phyloP scores from a whole-genome alignment of 2,797 vertebrate genomes.

The Crypturellus tataupa region DNA sequence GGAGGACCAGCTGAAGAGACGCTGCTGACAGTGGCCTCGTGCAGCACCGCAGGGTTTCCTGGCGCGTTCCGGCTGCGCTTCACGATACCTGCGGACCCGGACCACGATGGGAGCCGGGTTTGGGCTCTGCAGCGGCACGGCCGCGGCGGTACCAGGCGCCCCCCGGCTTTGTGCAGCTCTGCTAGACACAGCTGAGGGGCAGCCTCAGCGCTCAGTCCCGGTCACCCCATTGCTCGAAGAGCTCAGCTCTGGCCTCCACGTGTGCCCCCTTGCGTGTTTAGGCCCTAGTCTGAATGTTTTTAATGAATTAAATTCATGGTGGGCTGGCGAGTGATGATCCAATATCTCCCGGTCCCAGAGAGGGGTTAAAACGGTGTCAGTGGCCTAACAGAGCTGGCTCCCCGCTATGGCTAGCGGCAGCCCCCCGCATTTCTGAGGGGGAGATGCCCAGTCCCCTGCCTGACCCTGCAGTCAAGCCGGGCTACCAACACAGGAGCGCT shows the following conservation, averaged over 20 bases:
- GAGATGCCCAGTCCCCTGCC: neutral
- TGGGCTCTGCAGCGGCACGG: neutral
- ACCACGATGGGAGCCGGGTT: neutral
- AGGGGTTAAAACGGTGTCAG: neutral
- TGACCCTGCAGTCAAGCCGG: rapidly evolving
- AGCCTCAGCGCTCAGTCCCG: neutral
- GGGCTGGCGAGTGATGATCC: neutral
- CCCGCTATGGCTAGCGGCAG: rapidly evolving
- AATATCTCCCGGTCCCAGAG: neutral
- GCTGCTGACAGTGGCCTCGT: neutral
- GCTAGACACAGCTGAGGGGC: neutral
- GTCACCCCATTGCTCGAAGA: neutral
- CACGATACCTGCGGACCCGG: neutral
- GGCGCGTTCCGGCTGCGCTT: neutral
- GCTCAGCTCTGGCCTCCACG: neutral
- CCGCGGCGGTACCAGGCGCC: neutral
- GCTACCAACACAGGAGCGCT: neutral
- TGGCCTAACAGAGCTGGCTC: neutral
- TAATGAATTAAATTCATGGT: neutral
- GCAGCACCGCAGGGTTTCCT: neutral
- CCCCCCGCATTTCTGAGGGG: neutral
- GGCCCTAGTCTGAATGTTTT: neutral
- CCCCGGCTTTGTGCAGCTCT: neutral
- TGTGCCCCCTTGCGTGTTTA: neutral
- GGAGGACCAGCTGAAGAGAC: neutral